Conservation (phyloP, 2,113 vertebrate genomes). For the Bothrops jararaca region DNA sequence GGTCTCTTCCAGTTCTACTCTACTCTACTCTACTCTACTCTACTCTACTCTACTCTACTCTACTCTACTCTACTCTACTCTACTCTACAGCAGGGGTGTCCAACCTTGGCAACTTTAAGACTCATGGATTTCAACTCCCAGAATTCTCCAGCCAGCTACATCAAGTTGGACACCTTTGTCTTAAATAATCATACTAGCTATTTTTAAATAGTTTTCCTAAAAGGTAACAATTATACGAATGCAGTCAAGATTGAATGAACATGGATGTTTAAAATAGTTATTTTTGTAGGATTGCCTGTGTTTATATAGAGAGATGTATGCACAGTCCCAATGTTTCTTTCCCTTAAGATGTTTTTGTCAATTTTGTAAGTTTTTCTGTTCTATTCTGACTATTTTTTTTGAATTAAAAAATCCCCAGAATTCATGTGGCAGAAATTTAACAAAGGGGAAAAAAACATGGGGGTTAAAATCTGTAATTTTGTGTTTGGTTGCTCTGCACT, state of each 20-base stretch:
- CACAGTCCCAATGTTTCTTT: background rate
- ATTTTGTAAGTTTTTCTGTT: background rate
- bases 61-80: too few relatives aligned
- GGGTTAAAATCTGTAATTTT: background rate
- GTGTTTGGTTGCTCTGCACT: background rate
- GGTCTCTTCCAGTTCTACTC: too few relatives aligned
- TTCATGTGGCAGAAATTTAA: background rate
- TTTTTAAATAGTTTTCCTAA: background rate
- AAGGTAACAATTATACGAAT: background rate
- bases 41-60: too few relatives aligned
- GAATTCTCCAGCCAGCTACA: background rate
- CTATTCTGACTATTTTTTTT: background rate
- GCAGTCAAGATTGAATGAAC: background rate
- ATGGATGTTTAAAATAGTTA: background rate
- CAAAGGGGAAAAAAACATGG: background rate
- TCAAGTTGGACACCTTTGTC: too few relatives aligned
- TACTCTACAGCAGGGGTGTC: background rate
- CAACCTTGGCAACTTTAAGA: background rate
- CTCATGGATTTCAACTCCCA: background rate
- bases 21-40: too few relatives aligned
- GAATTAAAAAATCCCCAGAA: background rate
- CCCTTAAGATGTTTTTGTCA: background rate
- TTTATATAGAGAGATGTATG: background rate
- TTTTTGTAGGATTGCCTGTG: background rate
- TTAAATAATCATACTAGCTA: background rate